Conservation (phyloP, 2,888 invertebrate genomes). For the Oscheius myriophilus region DNA sequence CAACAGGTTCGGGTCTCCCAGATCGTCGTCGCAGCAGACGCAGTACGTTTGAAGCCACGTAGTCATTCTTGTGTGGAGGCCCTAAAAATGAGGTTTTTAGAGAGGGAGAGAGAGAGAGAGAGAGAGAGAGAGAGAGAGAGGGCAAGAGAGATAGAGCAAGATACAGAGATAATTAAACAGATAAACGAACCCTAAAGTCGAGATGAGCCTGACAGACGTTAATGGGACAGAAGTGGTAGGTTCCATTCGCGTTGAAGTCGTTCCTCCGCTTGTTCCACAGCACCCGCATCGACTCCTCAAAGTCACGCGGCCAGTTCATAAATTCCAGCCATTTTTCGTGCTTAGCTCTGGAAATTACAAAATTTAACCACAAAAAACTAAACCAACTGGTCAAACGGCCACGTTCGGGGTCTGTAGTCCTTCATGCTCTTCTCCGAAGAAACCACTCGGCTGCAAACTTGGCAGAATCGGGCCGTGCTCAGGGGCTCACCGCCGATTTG, state of each 20-base stretch:
- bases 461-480: conserved; percentile 37
- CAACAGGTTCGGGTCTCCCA: conserved; percentile 39
- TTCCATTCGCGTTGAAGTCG: conserved; percentile 20
- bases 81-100: conserved; percentile 23
- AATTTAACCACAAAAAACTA: no score
- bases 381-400: conserved; percentile 49
- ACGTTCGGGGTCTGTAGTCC: conserved; percentile 34
- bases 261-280: conserved; percentile 45
- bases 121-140: background rate
- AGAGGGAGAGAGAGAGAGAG: background rate
- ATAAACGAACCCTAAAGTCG: conserved; percentile 33
- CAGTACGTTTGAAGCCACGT: conserved; percentile 46
- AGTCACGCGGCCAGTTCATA: conserved; percentile 47
- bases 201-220: conserved; percentile 49
- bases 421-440: conserved; percentile 15
- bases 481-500: background rate
- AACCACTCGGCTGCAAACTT: conserved; percentile 37
- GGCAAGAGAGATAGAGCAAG: no score
- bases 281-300: conserved; percentile 46
- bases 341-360: conserved; percentile 33
- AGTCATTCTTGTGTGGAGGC: conserved; percentile 41
- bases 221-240: conserved; percentile 46
- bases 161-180: no score
- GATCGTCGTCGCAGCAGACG: conserved; percentile 44
- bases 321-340: conserved; percentile 52